Evolutionary conservation across 2,797 vertebrate species (phyloP).

Genomic region (Etheostoma nigrum): DNA sequence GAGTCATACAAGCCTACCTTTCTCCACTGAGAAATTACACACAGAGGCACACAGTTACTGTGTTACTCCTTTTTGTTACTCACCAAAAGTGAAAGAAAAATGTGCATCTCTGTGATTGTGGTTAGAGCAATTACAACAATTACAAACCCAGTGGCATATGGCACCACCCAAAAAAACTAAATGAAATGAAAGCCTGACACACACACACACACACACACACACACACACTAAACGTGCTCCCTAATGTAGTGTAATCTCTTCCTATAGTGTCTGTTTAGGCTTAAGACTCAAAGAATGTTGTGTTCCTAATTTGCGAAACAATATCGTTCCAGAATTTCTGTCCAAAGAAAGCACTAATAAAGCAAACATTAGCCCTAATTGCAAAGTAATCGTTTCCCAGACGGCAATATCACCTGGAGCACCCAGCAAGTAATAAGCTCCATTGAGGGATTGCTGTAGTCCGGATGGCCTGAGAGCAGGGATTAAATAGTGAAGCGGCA

Average conservation of each 20-base stretch:
- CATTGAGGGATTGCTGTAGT: conserved; percentile 62
- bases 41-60: conserved; percentile 53
- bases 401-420: conserved; percentile 60
- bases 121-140: conserved; percentile 3
- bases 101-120: conserved; percentile 25
- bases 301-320: conserved; percentile 42
- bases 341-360: conserved; percentile 52
- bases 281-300: conserved; percentile 18
- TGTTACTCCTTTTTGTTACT: conserved; percentile 59
- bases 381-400: conserved; percentile 64
- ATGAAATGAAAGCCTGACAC: background rate
- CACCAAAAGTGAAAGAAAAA: conserved; percentile 13
- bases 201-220: background rate
- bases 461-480: conserved; percentile 78
- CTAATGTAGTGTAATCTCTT: conserved; percentile 20
- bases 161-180: conserved; percentile 7
- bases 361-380: conserved; percentile 60
- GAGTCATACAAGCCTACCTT: conserved; percentile 50
- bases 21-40: conserved; percentile 50
- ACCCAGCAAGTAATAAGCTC: conserved; percentile 62
- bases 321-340: conserved; percentile 41
- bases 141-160: background rate
- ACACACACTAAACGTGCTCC: background rate
- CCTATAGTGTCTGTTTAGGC: conserved; percentile 23
- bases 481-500: conserved; percentile 72